Base-by-base conservation (phyloP, 2,888 invertebrate genomes). In the Nebria salina region DNA sequence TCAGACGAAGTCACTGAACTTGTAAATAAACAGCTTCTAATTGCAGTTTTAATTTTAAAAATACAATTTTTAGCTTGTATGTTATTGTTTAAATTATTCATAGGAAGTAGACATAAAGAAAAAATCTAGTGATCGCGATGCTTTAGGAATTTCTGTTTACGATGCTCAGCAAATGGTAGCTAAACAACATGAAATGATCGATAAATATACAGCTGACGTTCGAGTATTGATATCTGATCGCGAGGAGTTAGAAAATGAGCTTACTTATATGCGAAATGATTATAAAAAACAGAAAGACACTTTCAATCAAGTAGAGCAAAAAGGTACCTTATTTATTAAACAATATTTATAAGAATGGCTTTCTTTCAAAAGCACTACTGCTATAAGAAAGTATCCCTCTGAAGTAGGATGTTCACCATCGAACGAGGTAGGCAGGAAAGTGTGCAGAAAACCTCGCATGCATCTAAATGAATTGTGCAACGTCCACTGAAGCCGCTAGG, bases 1-100 rank as follows among this genome's bases (percentile, higher is more conserved):
- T 90, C 91, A 72, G 91, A 92, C 82, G 94, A 96, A 87, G 93
- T 95, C 76, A 87, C 90, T 1, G 92, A 93, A 83, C 89, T 94
- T 85, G 94, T 94, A 89, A 87, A 89, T 83, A 84, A 85, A 34
- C 85, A 86, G 6, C 20, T 15, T 15, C 87, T 41, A 34, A 20
- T 5, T 8, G 13, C 20, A 25, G 15, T 65, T 26, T 20, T 3
- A 43, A 43, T 11, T 8, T 4, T 0, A n/a, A 68, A 42, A 66
- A 13, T 15, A 66, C 66, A 13, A 6, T 66, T 4, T 11, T 20
- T 82, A 64, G 72, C 65, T 20, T 77, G 41, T 34, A 41, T 20
- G 20, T 20, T 20, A 20, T 34, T 20, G 15, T 72, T 82, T 82
- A 82, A 77, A 76, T 82, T 83, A 77, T 77, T 78, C 84, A 65